phyloP scores from a whole-genome alignment of 2,797 vertebrate genomes.

The Syngnathus rostellatus region DNA sequence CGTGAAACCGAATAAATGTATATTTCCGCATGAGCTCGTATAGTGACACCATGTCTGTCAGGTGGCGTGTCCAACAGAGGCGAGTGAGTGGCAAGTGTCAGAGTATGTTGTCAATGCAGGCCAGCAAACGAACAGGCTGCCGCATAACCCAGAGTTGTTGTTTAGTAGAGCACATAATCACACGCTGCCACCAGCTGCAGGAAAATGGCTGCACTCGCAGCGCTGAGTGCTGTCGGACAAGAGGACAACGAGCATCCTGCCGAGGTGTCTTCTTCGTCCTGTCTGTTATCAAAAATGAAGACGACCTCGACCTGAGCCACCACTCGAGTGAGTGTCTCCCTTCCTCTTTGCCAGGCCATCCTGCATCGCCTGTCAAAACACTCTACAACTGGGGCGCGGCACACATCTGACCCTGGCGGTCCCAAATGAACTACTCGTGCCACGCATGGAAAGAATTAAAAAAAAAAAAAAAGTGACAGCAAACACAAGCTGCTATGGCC shows the following conservation, averaged over 20 bases:
- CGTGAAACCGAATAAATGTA: too few relatives aligned
- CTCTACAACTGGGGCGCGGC: conserved; percentile 22
- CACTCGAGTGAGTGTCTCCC: conserved; percentile 8
- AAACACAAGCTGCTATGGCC: conserved; percentile 26
- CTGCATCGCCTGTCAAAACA: conserved; percentile 47
- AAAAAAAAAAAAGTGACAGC: conserved; percentile 4
- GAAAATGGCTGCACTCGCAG: conserved; percentile 52
- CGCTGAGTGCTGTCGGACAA: conserved; percentile 26
- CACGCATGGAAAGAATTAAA: conserved; percentile 23
- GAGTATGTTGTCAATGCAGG: conserved; percentile 43
- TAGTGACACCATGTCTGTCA: conserved; percentile 36
- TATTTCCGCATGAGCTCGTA: conserved; percentile 12
- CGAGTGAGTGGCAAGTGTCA: conserved; percentile 27
- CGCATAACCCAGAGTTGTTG: conserved; percentile 61
- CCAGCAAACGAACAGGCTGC: conserved; percentile 58
- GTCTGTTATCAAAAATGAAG: conserved; percentile 15
- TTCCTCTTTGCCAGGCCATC: conserved; percentile 25
- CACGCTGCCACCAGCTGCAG: conserved; percentile 71
- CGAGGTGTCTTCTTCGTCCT: conserved; percentile 14
- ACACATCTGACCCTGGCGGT: conserved; percentile 47
- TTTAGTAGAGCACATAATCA: conserved; percentile 78
- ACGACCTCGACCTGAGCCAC: background rate
- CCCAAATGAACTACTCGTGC: conserved; percentile 44
- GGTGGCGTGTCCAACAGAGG: conserved; percentile 41
- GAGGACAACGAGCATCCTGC: conserved; percentile 14